Base-by-base conservation (phyloP, 2,797 vertebrate species). In the Gallinago stenura region DNA sequence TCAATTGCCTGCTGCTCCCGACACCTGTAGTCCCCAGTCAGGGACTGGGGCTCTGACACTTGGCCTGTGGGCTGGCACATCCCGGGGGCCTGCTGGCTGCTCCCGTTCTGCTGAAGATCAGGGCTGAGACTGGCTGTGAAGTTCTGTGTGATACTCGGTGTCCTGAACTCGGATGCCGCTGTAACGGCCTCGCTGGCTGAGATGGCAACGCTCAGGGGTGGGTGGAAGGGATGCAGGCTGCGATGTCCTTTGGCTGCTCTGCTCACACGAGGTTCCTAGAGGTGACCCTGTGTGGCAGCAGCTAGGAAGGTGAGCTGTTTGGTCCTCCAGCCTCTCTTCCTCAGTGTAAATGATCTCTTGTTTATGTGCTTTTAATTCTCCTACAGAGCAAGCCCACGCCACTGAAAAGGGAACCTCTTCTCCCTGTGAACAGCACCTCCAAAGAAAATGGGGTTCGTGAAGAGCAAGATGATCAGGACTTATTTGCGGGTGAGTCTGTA, bases 401-500 rank as follows among this genome's bases (percentile, higher is more conserved):
- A 79, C 97, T 70, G 0, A 98, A 98, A 79, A 97, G 92, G 79
- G 97, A 98, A 56, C 75, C 97, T 46, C 92, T 95, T 61, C 92
- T 93, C 82, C 96, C 94, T 11, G 88, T 93, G 66, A 82, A 90
- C 82, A 95, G 64, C 91, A 95, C 82, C 93, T 98, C 98, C 86
- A 98, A 97, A 90, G 97, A 98, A 94, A 99, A 99, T 0, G 99
- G 99, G 18, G 95, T 99, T 88, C 97, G 96, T 41, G 98, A 97
- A n/a, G 99, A 99, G 62, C 98, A 99, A 68, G 98, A 98, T 2
- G 93, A 99, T 81, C 98, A 98, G 2, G 99, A 99, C 83, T 97
- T 99, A 61, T 99, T 99, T 98, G 98, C 99, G 95, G 99, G 99
- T 99, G 94, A 87, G 97, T 96, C 57, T 84, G 30, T n/a, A 39